A percentile compares a stretch with the other conserved stretches of the same genome.
Evolutionary conservation across 53 echinoderm and acorn worm genomes (phyloP).

Genomic region (Astropecten irregularis): DNA sequence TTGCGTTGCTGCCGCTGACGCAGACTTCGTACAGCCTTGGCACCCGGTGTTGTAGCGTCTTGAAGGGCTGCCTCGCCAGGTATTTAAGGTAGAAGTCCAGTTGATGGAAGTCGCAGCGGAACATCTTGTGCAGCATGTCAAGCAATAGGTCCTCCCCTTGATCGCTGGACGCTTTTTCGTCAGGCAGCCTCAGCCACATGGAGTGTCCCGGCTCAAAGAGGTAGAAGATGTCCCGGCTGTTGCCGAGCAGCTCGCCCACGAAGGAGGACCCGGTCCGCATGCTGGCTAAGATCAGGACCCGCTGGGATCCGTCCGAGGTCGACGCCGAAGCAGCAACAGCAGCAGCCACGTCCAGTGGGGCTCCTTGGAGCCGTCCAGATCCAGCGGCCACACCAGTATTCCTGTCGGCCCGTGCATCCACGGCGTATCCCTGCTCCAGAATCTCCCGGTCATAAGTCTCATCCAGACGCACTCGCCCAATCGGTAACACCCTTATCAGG

Average conservation of each 20-base stretch:
- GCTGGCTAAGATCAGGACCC: not conserved
- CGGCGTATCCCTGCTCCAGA: no score
- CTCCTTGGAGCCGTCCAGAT: no score
- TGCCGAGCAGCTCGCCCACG: conserved; percentile 20
- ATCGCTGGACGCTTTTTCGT: not conserved
- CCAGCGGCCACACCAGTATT: no score
- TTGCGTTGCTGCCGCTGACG: not conserved
- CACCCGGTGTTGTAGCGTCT: not conserved
- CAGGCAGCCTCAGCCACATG: not conserved
- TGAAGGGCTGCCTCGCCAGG: not conserved
- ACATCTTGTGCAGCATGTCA: conserved; percentile 41
- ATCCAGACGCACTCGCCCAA: no score
- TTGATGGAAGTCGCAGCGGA: conserved; percentile 62
- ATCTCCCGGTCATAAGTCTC: no score
- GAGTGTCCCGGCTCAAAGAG: conserved; percentile 41
- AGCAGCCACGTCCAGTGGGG: no score
- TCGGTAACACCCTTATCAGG: no score
- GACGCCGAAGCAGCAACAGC: no score
- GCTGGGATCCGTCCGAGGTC: not conserved
- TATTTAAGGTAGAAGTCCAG: conserved; percentile 25
- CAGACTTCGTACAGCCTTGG: conserved; percentile 27
- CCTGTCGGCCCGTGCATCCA: no score
- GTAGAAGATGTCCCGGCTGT: conserved; percentile 26
- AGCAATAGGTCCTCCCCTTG: not conserved
- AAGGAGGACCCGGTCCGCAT: conserved; percentile 51